Evolutionary conservation across 2,888 invertebrate species (phyloP).

Genomic region (Sarcophaga carnaria): DNA sequence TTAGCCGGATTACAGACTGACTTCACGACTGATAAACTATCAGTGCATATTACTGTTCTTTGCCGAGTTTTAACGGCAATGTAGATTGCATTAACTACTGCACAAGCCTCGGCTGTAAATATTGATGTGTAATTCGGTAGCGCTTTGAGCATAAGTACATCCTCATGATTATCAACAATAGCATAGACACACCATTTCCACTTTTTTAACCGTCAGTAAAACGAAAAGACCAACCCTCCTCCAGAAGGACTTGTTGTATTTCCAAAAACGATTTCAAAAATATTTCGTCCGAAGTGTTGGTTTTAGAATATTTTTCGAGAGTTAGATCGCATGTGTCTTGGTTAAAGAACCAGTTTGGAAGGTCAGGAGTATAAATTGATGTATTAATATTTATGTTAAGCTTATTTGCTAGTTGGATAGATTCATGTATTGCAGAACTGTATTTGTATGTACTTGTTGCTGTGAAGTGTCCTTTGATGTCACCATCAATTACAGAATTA

Average conservation of each 20-base stretch:
- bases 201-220: slow-evolving; percentile 21
- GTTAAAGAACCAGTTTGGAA: neutral
- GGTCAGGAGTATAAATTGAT: no score
- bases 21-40: slow-evolving; percentile 21
- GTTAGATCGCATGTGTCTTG: no score
- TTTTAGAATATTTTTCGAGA: neutral
- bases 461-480: neutral
- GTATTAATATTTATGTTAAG: no score
- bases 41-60: slow-evolving; percentile 5
- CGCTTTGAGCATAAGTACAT: neutral
- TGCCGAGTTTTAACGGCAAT: neutral
- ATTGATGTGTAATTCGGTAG: slow-evolving; percentile 18
- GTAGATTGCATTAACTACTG: slow-evolving; percentile 6
- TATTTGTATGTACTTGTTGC: neutral
- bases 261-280: slow-evolving; percentile 15
- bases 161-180: neutral
- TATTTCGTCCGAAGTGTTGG: neutral
- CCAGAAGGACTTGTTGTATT: neutral
- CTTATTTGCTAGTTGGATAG: neutral
- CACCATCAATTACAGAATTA: slow-evolving; percentile 5
- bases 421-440: slow-evolving; percentile 5
- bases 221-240: slow-evolving; percentile 6
- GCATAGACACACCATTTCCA: neutral
- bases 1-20: slow-evolving; percentile 9
- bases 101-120: slow-evolving; percentile 17